A percentile compares a stretch with the other conserved stretches of the same genome.
These are phyloP conservation scores for Peromyscus polionotus DNA, from an alignment of 2,113 vertebrate genomes.

Conservation along the genomic window DNA sequence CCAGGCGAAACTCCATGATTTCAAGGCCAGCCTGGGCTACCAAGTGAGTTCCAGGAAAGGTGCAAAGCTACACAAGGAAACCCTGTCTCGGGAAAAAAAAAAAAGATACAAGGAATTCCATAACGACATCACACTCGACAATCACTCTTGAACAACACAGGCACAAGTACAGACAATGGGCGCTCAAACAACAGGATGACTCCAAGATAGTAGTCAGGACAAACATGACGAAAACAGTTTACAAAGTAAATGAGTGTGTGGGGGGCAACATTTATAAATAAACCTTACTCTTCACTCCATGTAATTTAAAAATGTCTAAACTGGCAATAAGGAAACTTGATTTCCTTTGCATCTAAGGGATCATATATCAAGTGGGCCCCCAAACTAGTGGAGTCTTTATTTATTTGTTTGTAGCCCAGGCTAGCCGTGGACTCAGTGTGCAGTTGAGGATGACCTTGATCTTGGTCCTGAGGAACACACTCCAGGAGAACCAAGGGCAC, in stretches of 20 bases:
- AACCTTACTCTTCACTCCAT: not conserved
- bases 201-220: not conserved
- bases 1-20: too few species aligned
- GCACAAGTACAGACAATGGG: not conserved
- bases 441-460: not conserved
- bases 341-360: not conserved
- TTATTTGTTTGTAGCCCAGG: not conserved
- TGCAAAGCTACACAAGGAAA: too few species aligned
- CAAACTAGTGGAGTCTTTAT: not conserved
- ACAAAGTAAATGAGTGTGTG: not conserved
- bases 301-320: slow-evolving; percentile 4
- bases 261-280: not conserved
- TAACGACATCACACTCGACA: not conserved
- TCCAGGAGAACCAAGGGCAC: not conserved
- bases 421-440: too few species aligned
- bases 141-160: not conserved
- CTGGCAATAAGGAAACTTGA: not conserved
- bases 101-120: not conserved
- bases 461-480: not conserved
- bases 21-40: too few species aligned
- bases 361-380: not conserved
- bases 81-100: too few species aligned
- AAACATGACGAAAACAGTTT: not conserved
- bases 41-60: too few species aligned
- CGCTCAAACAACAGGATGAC: not conserved